Conservation (phyloP, 2,113 vertebrate species). For the Pica pica region DNA sequence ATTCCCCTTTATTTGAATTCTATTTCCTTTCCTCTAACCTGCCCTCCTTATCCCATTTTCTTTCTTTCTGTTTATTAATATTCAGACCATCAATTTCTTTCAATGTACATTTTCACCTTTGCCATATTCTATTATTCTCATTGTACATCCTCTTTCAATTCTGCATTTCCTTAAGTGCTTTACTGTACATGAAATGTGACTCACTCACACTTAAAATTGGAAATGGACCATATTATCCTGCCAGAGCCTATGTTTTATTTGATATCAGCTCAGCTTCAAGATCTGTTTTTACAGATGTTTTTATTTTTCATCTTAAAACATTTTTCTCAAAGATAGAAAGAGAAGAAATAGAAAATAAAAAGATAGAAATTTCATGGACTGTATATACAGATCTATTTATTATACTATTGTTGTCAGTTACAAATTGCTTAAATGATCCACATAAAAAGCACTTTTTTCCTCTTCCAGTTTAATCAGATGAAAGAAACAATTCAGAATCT, state of each 20-base stretch:
- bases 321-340: background rate
- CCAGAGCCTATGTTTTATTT: background rate
- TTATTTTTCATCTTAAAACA: background rate
- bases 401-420: background rate
- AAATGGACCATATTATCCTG: background rate
- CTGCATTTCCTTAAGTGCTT: conserved; percentile 1
- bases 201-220: background rate
- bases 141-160: background rate
- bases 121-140: background rate
- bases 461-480: background rate
- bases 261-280: background rate
- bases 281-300: background rate
- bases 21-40: background rate
- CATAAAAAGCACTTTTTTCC: background rate
- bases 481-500: background rate
- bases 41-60: background rate
- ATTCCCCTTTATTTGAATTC: background rate
- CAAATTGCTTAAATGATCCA: background rate
- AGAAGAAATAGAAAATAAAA: background rate
- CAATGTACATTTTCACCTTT: background rate
- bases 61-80: conserved; percentile 23
- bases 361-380: background rate
- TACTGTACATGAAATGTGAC: background rate
- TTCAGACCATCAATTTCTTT: background rate
- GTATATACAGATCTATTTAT: background rate